Conservation (phyloP, 2,113 vertebrate species). For the Sclerurus mexicanus region DNA sequence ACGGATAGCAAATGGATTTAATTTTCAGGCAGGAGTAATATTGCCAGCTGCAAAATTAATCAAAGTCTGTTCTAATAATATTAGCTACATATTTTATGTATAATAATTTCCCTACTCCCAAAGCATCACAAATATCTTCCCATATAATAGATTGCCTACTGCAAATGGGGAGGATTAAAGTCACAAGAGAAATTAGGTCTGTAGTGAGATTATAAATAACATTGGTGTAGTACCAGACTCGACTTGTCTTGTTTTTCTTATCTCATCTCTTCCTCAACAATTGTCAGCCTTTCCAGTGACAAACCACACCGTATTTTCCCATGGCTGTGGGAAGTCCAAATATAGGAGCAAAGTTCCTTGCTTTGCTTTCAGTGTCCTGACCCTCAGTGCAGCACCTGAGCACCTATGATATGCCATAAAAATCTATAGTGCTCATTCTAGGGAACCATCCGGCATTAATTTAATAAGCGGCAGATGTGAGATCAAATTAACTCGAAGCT, state of each 20-base stretch:
- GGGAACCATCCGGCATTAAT: not conserved
- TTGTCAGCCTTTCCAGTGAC: not conserved
- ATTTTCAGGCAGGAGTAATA: slow-evolving; percentile 20
- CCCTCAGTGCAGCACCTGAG: not conserved
- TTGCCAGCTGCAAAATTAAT: slow-evolving; percentile 46
- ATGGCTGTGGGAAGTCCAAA: not conserved
- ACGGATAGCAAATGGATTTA: not conserved
- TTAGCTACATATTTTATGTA: slow-evolving; percentile 21
- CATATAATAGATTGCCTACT: slow-evolving; percentile 12
- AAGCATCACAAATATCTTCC: not conserved
- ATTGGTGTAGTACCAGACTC: not conserved
- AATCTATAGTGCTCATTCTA: not conserved
- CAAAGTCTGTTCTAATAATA: slow-evolving; percentile 41
- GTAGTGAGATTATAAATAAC: slow-evolving; percentile 19
- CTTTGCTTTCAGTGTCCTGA: not conserved
- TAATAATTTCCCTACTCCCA: not conserved
- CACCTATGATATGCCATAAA: not conserved
- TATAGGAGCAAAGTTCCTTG: not conserved
- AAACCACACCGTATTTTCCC: not conserved
- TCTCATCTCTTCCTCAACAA: not conserved
- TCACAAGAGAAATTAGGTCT: not conserved
- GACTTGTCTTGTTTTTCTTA: not conserved
- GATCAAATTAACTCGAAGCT: not conserved
- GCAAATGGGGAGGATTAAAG: not conserved
- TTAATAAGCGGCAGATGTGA: not conserved